Percentiles rank a stretch among this genome's conserved stretches.
phyloP scores from a whole-genome alignment of 2,888 invertebrate species.

The Limnephilus rhombicus region DNA sequence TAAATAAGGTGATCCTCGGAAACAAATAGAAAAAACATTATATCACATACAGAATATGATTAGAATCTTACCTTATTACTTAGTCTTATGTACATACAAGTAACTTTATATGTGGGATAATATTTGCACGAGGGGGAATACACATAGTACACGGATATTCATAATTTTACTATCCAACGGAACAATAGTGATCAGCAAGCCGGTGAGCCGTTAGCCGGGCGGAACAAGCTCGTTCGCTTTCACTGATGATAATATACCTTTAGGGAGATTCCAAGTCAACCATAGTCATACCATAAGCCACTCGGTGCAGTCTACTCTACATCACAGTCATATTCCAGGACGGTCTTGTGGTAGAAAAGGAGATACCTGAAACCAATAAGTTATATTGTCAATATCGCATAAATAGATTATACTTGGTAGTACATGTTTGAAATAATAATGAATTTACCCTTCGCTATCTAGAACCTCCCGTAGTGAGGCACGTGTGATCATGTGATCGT shows the following conservation, averaged over 20 bases:
- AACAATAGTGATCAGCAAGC: background rate
- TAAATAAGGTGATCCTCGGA: background rate
- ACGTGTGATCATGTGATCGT: constrained; percentile 95
- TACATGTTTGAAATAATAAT: constrained; percentile 32
- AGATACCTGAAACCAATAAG: constrained; percentile 85
- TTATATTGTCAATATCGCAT: constrained; percentile 48
- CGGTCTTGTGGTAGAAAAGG: constrained; percentile 97
- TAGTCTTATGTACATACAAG: constrained; percentile 24
- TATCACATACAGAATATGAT: constrained; percentile 38
- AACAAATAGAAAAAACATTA: constrained; percentile 24
- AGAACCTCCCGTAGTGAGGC: constrained; percentile 94
- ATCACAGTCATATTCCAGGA: constrained; percentile 86
- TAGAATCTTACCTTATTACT: constrained; percentile 35
- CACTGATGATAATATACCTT: background rate
- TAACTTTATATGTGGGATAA: constrained; percentile 8
- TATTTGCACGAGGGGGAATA: constrained; percentile 23
- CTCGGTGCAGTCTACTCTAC: constrained; percentile 58
- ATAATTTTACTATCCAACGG: background rate
- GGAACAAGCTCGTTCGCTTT: background rate
- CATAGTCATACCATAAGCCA: background rate
- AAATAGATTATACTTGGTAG: background rate
- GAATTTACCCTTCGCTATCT: constrained; percentile 92
- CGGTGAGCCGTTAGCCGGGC: too few relatives aligned
- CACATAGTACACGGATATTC: background rate
- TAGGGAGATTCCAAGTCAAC: background rate